Conservation (phyloP, 2,113 vertebrate genomes). For the Oenanthe oenanthe region DNA sequence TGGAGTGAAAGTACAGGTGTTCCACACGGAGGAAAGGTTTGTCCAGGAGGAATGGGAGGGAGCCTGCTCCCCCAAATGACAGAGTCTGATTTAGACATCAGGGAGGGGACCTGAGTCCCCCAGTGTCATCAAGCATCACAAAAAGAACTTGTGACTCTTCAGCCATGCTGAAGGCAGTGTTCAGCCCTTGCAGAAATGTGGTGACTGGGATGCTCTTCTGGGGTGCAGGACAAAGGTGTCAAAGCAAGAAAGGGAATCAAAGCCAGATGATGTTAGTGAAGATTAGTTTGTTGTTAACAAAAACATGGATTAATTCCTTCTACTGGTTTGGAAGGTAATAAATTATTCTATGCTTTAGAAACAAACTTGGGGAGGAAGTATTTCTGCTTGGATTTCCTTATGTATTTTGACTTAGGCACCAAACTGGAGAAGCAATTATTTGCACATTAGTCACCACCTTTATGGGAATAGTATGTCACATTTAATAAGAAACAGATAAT, state of each 20-base stretch:
- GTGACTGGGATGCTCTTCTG: background rate
- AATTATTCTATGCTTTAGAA: background rate
- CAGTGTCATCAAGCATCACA: accelerated
- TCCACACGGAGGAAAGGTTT: background rate
- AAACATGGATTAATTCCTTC: background rate
- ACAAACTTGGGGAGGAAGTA: background rate
- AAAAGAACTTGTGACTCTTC: background rate
- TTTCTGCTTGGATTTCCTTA: background rate
- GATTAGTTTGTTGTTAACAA: background rate
- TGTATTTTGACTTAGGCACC: background rate
- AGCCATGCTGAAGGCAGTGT: background rate
- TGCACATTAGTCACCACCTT: background rate
- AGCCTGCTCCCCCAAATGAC: background rate
- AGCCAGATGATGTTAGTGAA: background rate
- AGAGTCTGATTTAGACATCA: background rate
- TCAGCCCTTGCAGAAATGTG: accelerated
- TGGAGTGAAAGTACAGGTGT: background rate
- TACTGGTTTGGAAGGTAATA: background rate
- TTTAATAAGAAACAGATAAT: background rate
- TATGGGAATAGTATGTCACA: background rate
- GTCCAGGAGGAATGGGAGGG: background rate
- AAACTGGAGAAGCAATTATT: background rate
- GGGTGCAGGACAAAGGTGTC: background rate
- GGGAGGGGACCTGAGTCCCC: background rate
- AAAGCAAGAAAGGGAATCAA: background rate